Evolutionary conservation across 30 jellyfish, hydroid and myxozoan genomes (phyloP).

Genomic region (Aurelia sp.): DNA sequence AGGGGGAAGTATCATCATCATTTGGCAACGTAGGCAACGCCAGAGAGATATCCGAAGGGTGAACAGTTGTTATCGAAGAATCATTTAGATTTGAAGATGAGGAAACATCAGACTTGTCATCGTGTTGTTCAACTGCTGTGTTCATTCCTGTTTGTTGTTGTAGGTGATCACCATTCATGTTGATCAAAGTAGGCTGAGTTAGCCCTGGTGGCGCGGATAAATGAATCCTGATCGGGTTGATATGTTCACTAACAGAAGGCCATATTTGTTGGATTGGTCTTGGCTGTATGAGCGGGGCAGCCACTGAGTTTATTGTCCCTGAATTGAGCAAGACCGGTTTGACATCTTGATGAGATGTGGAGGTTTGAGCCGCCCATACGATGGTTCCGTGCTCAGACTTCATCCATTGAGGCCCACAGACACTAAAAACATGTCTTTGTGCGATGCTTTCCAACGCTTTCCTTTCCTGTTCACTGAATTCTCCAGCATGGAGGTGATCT

Average conservation of each 20-base stretch:
- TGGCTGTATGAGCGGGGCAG: conserved; percentile 57
- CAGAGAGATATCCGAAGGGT: conserved; percentile 60
- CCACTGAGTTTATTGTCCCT: conserved; percentile 44
- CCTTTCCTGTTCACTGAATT: conserved; percentile 61
- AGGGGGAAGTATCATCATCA: conserved; percentile 68
- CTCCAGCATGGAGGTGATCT: conserved; percentile 29
- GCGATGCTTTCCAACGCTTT: conserved; percentile 58
- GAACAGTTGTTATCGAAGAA: conserved; percentile 45
- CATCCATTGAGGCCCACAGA: conserved; percentile 73
- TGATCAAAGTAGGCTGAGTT: conserved; percentile 61
- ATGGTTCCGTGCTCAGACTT: conserved; percentile 54
- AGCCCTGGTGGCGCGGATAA: conserved; percentile 80
- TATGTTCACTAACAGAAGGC: conserved; percentile 71
- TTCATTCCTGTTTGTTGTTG: conserved; percentile 45
- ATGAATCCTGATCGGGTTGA: conserved; percentile 78
- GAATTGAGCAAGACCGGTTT: conserved; percentile 67
- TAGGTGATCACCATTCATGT: conserved; percentile 50
- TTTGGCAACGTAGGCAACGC: conserved; percentile 39
- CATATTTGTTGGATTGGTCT: conserved; percentile 63
- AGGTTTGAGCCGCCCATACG: conserved; percentile 70
- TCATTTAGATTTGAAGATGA: conserved; percentile 54
- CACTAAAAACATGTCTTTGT: conserved; percentile 65
- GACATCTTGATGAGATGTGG: conserved; percentile 70
- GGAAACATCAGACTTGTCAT: conserved; percentile 30
- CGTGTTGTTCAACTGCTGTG: conserved; percentile 30